Evolutionary conservation across 1,140 invertebrate genomes (phyloP).

Genomic region (Drosophila gunungcola): DNA sequence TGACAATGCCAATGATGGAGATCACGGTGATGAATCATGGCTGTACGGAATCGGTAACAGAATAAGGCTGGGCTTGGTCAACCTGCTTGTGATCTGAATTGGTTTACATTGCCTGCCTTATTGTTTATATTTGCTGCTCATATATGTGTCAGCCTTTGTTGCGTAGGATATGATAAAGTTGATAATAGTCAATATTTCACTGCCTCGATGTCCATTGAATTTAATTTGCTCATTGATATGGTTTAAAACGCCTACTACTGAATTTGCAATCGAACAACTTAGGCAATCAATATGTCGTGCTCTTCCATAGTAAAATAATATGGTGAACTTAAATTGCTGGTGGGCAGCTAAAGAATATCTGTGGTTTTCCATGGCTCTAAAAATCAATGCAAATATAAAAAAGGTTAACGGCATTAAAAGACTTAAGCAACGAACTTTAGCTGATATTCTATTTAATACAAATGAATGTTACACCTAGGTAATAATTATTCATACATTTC

Average conservation of each 20-base stretch:
- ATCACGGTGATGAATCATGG: conserved; percentile 46
- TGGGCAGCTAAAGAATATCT: too few species aligned
- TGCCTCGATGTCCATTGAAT: not conserved
- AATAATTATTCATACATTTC: too few species aligned
- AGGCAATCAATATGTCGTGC: not conserved
- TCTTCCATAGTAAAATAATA: not conserved
- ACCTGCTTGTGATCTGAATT: conserved; percentile 44
- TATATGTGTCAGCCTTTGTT: not conserved
- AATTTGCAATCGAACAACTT: not conserved
- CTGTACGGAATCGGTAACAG: conserved; percentile 36
- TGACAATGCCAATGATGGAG: conserved; percentile 55
- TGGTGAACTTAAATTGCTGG: too few species aligned
- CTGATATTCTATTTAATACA: too few species aligned
- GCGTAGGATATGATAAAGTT: conserved; percentile 10
- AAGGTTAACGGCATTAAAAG: not conserved
- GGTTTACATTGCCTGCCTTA: conserved; percentile 27
- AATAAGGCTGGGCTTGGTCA: conserved; percentile 44
- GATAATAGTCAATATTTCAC: conserved; percentile 3
- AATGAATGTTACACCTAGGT: too few species aligned
- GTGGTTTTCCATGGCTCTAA: too few species aligned
- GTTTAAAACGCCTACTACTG: too few species aligned
- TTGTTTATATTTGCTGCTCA: conserved; percentile 5
- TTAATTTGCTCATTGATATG: not conserved
- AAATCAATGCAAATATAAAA: not conserved
- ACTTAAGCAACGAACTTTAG: conserved; percentile 5